These are phyloP conservation scores for Rafetus swinhoei DNA, from an alignment of 2,113 vertebrate species.

Conservation along the genomic window DNA sequence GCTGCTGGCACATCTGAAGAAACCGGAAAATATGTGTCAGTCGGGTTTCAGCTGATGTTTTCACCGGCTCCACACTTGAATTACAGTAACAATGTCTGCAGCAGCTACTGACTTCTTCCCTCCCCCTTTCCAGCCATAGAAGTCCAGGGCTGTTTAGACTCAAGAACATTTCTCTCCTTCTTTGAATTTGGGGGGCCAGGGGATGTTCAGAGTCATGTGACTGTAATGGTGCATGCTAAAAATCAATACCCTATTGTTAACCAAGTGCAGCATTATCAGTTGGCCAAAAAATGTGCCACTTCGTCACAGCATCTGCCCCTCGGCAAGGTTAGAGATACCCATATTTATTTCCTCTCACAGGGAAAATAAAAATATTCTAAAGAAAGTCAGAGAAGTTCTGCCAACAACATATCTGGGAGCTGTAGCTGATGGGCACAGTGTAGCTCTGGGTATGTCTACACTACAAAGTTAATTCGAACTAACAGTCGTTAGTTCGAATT, in stretches of 20 bases:
- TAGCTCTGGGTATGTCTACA: no score
- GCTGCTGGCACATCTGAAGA: background rate
- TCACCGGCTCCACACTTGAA: background rate
- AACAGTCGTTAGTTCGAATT: no score
- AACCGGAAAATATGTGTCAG: constrained; percentile 1
- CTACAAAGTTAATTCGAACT: no score
- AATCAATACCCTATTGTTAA: constrained; percentile 12
- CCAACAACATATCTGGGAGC: constrained; percentile 56
- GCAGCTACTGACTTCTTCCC: background rate
- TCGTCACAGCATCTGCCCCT: constrained; percentile 27
- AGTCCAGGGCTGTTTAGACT: background rate
- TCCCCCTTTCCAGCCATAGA: background rate
- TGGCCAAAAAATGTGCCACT: background rate
- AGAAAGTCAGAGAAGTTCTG: constrained; percentile 56
- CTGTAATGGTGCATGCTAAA: background rate
- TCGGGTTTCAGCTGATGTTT: constrained; percentile 1
- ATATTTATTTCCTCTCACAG: constrained; percentile 41
- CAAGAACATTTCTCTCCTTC: background rate
- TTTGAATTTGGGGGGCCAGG: background rate
- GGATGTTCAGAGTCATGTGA: background rate
- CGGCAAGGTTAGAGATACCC: constrained; percentile 63
- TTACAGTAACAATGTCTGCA: background rate
- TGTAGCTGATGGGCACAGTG: constrained; percentile 49
- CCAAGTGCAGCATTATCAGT: background rate
- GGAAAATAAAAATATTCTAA: constrained; percentile 69